Evolutionary conservation across 2,113 vertebrate genomes (phyloP), one percentile per base, ranked within the genome.

Genomic region (Catharus minimus): DNA sequence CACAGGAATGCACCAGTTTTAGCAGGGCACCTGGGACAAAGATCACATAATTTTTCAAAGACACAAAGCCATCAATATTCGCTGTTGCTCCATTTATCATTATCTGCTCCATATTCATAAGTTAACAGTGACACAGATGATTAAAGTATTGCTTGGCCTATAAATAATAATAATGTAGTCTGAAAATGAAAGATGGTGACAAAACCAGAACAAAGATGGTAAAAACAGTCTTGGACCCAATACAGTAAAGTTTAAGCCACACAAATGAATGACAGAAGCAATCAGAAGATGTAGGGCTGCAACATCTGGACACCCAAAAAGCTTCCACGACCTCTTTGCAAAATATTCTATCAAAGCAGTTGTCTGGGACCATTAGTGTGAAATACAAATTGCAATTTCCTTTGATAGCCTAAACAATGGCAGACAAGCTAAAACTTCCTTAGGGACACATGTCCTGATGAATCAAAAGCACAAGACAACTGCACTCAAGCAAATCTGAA

Each of bases 101-200:
- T 91, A 93, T 89, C 83, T 82, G 80, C 82, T 96, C 87, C 91
- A 94, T 95, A 96, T 96, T 93, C 93, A 96, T 97, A 95, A 95
- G 88, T 55, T 82, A 96, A 95, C 83, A 95, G 96, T 92, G 92
- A 96, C 56, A 96, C 81, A 93, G 94, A 95, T 94, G 96, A 97
- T 95, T 96, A 96, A 87, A 95, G 91, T 86, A 91, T 94, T 82
- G 82, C 90, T 97, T 95, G 92, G 93, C 90, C 85, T 95, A 93
- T 90, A 97, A 97, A 94, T 88, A 97, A 94, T 83, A 93, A 96
- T 84, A 94, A 73, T 79, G 87, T 77, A 94, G 76, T 74, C 92
- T 94, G 91, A 89, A 97, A 96, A 94, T 57, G 79, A 95, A 95
- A 66, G 84, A 95, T 56, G 74, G 94, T 95, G 96, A 94, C 87